Base-by-base conservation (phyloP, 2,888 invertebrate species). In the Eudasyphora cyanicolor region DNA sequence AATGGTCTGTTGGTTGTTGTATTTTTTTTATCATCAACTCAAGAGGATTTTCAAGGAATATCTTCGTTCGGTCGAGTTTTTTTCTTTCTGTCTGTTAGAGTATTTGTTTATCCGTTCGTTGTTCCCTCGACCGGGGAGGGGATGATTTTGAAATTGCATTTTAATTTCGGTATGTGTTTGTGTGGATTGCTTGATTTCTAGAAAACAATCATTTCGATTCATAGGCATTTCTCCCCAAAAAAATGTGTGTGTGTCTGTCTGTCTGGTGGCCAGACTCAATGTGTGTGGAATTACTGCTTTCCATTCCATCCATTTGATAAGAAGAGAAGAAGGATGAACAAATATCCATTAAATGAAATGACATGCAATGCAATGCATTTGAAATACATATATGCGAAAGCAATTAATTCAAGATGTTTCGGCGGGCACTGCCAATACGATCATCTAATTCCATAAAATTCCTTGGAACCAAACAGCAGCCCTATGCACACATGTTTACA, bases 11-110 rank as follows among this genome's bases (percentile, higher is more conserved):
- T 51, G 21, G 51, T 24, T 51, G 35, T 35, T 35, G 49, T 17
- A 32, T 62, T 62, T 17, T 42, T 67, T 42, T 38, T 38, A 38
- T 67, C 42, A 42, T 42, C 21, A 67, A 75, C 49, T 79, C 32
- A 73, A 84, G 84, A 84, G 84, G 83, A 84, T 81, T 84, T 81
- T 78, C 78, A 81, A 81, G 83, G 81, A 84, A 81, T 60, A n/a
- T 29, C 38, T 29, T 71, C 51, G 35, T 54, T 1, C 38, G 3
- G 57, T 24, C 21, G 24, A 1, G 17, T 8, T 17, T 42, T 10
- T 21, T 29, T 7, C 19, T 7, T 54, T 54, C 19, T 17, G 35
- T 8, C 1, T 38, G 19, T 35, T 14, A 19, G n/a, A n/a, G 32
- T 64, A 29, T 62, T 24, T 64, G 64, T 64, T 64, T 64, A 64